These are phyloP conservation scores for Drosophila nr. perissopoda DNA, from an alignment of 2,888 invertebrate genomes.

Conservation along the genomic window DNA sequence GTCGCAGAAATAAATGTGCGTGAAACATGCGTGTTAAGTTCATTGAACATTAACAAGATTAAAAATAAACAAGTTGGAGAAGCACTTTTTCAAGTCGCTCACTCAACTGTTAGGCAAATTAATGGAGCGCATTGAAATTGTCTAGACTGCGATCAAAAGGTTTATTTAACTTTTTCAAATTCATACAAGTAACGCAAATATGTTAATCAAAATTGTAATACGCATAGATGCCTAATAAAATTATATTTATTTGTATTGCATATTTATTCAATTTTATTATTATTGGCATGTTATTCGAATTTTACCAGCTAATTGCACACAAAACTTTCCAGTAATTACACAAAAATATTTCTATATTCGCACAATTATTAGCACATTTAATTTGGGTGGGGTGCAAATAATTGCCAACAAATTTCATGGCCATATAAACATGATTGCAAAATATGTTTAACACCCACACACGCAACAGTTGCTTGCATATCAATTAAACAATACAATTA, in stretches of 20 bases:
- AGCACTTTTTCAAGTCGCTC: slow-evolving; percentile 48
- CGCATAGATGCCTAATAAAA: neutral
- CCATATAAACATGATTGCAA: slow-evolving; percentile 68
- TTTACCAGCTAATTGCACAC: slow-evolving; percentile 5
- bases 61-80: slow-evolving; percentile 59
- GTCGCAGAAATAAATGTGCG: slow-evolving; percentile 42
- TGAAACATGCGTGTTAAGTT: slow-evolving; percentile 64
- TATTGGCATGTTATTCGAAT: neutral
- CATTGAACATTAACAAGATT: slow-evolving; percentile 74
- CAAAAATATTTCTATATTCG: slow-evolving; percentile 24
- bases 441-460: slow-evolving; percentile 37
- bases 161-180: neutral
- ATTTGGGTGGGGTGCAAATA: slow-evolving; percentile 30
- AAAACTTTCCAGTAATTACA: slow-evolving; percentile 19
- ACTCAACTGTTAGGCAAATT: slow-evolving; percentile 38
- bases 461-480: slow-evolving; percentile 49
- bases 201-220: neutral
- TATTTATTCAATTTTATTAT: neutral
- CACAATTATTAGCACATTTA: slow-evolving; percentile 31
- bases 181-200: neutral
- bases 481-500: slow-evolving; percentile 54
- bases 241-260: neutral
- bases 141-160: slow-evolving; percentile 40
- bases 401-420: slow-evolving; percentile 52
- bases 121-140: slow-evolving; percentile 24